Evolutionary conservation across 1,140 invertebrate species (phyloP), one percentile per base, ranked within the genome.

Genomic region (Sitophilus oryzae): DNA sequence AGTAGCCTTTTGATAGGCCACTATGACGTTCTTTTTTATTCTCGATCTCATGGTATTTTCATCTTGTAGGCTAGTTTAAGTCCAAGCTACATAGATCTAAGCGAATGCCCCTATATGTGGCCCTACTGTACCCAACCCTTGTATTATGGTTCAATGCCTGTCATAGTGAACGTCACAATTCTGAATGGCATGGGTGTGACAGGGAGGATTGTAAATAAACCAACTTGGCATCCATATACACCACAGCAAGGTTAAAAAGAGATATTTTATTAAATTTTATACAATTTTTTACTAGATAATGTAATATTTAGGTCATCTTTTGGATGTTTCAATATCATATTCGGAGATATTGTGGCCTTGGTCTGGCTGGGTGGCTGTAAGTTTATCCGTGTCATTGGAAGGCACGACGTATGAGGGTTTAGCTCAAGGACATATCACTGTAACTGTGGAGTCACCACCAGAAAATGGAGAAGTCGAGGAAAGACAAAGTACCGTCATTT

Each of bases 91-190:
- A 83, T 97, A 56, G 93, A 97, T 71, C 76, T 95, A 18, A 91
- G 88, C 0, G 93, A 96, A 70, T 95, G 91, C 68, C 90, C 91
- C 56, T 96, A 96, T 69, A 95, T 96, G 92, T 96, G 93, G 93
- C 93, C 95, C 0, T 97, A 96, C 67, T 98, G 93, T 68, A 93
- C 91, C 11, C 95, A 98, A 72, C 91, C 93, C 8, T 66, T 98
- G 2, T 98, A 95, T 74, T 82, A 88, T 71, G 85, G 85, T 47
- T 86, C 82, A 37, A 85, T 93, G 73, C 89, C 93, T 0, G 84
- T 86, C 8, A 89, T 97, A 60, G 83, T 93, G 1, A 98, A 98
- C 76, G 88, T 96, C 0, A 93, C 89, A 1, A 86, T 93, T 60
- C 77, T 91, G 19, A 93, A 92, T 74, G 89, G 88, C 2, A 82